Evolutionary conservation across 2,888 invertebrate genomes (phyloP).

Genomic region (Drosophila glabriapex): DNA sequence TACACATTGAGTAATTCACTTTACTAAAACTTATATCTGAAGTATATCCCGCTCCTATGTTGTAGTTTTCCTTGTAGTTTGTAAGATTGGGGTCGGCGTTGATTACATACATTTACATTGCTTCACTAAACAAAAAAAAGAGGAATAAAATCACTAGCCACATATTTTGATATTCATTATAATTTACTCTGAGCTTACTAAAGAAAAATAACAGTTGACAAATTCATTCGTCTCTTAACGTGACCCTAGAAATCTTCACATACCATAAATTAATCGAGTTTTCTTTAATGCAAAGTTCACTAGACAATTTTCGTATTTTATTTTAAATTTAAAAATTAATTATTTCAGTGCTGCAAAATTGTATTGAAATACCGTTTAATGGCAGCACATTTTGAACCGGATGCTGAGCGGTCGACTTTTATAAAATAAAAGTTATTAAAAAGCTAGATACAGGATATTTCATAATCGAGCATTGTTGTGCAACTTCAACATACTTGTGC

Average conservation of each 20-base stretch:
- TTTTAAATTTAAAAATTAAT: background rate
- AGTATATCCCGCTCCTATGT: too few species aligned
- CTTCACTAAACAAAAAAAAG: background rate
- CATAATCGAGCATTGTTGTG: conserved; percentile 6
- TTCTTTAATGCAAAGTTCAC: background rate
- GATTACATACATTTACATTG: background rate
- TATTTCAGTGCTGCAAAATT: background rate
- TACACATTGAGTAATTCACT: background rate
- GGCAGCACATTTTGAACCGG: background rate
- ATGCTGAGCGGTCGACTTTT: background rate
- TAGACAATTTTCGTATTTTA: background rate
- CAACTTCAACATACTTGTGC: background rate
- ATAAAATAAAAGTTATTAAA: background rate
- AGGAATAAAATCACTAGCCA: background rate
- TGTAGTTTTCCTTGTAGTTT: background rate
- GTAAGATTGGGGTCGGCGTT: background rate
- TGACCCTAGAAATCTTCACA: background rate
- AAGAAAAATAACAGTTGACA: background rate
- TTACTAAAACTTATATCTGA: too few species aligned
- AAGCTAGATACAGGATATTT: conserved; percentile 8
- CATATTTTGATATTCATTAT: background rate
- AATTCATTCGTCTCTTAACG: background rate
- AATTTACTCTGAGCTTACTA: background rate
- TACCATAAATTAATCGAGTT: background rate
- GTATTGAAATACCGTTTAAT: background rate